Percentiles rank a stretch among this genome's conserved stretches.
These are phyloP conservation scores for Gymnocheta viridis DNA, from an alignment of 2,888 invertebrate species.

Conservation along the genomic window DNA sequence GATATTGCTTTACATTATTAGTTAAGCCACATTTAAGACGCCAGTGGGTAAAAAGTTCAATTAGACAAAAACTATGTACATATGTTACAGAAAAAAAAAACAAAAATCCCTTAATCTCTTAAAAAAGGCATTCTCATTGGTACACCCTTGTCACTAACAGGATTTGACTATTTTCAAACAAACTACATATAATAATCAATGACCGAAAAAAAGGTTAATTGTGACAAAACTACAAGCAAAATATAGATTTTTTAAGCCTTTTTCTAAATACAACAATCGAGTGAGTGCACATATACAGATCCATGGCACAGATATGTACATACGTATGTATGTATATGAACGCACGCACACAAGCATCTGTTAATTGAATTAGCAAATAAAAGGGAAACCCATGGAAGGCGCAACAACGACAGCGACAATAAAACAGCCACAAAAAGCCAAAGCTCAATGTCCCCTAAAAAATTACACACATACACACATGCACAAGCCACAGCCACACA, in stretches of 20 bases:
- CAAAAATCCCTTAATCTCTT: not conserved
- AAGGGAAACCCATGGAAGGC: conserved; percentile 65
- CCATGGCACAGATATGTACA: not conserved
- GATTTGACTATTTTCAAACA: conserved; percentile 54
- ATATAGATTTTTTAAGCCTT: conserved; percentile 64
- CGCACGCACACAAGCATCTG: not conserved
- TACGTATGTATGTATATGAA: not conserved
- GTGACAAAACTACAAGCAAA: conserved; percentile 28
- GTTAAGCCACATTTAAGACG: not conserved
- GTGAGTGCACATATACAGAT: not conserved
- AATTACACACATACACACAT: conserved; percentile 42
- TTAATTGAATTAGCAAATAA: conserved; percentile 68
- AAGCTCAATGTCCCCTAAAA: conserved; percentile 75
- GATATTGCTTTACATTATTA: too few relatives aligned
- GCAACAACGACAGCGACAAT: conserved; percentile 21
- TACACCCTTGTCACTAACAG: conserved; percentile 66
- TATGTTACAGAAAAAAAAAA: too few relatives aligned
- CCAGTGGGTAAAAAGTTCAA: not conserved
- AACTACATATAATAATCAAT: conserved; percentile 26
- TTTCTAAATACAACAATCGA: conserved; percentile 10
- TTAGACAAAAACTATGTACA: not conserved
- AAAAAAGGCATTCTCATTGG: not conserved
- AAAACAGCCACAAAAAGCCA: conserved; percentile 59
- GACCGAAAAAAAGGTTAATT: conserved; percentile 50
- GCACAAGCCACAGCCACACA: not conserved